phyloP scores from a whole-genome alignment of 2,888 invertebrate species.

The Monoplex corrugatus region DNA sequence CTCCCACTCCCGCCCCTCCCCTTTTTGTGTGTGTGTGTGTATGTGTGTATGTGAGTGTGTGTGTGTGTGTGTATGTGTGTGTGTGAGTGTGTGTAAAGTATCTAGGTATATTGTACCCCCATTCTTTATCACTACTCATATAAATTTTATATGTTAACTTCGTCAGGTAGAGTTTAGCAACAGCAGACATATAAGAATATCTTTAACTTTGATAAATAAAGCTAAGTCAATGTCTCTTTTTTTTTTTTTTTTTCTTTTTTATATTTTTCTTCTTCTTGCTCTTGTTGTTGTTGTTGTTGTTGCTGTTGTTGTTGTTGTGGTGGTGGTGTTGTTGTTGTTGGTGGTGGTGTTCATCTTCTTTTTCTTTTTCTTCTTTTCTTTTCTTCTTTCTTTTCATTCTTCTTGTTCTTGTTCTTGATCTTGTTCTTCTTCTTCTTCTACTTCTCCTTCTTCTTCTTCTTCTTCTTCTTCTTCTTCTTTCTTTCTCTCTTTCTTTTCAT shows the following conservation, averaged over 20 bases:
- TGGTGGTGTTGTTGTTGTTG: neutral
- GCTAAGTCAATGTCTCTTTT: neutral
- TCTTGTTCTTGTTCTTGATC: neutral
- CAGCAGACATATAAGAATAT: too few species aligned
- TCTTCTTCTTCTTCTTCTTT: too few species aligned
- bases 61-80: neutral
- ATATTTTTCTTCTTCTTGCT: neutral
- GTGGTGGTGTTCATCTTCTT: neutral
- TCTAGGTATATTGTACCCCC: too few species aligned
- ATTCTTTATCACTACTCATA: too few species aligned
- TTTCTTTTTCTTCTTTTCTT: neutral
- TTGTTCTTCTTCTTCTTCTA: neutral
- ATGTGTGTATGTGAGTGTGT: neutral
- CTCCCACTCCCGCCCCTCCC: too few species aligned
- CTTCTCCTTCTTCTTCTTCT: neutral
- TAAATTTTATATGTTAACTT: too few species aligned
- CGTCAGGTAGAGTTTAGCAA: too few species aligned
- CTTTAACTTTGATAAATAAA: neutral
- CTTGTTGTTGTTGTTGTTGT: too few species aligned
- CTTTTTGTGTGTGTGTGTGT: slow-evolving; percentile 1
- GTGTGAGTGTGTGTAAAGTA: neutral
- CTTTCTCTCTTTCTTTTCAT: too few species aligned
- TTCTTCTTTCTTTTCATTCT: neutral
- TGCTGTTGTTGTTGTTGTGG: too few species aligned
- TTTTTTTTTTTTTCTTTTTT: neutral